These are phyloP conservation scores for Graphium colonna DNA, from an alignment of 2,888 invertebrate species.

Conservation along the genomic window DNA sequence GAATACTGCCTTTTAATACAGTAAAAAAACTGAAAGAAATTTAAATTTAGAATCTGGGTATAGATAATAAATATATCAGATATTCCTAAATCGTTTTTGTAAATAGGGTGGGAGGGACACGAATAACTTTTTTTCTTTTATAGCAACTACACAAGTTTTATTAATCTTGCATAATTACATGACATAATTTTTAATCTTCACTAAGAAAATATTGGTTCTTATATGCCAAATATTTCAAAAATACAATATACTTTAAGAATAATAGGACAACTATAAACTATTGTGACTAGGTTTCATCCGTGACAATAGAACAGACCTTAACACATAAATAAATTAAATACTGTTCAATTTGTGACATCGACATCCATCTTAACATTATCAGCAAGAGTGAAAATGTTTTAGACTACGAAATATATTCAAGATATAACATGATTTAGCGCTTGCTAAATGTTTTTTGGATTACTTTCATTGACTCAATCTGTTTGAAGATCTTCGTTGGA, in stretches of 20 bases:
- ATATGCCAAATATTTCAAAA: not conserved
- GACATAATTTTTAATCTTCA: conserved; percentile 1
- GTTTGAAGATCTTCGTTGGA: conserved; percentile 61
- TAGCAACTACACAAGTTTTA: not conserved
- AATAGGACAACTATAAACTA: conserved; percentile 12
- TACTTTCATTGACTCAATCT: conserved; percentile 33
- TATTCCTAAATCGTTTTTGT: no score
- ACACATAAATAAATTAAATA: not conserved
- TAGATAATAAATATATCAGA: no score
- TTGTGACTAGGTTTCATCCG: conserved; percentile 20
- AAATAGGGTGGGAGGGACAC: not conserved
- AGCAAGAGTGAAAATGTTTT: not conserved
- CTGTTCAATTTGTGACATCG: not conserved
- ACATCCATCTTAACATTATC: not conserved
- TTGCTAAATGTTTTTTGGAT: not conserved
- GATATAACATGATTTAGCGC: not conserved
- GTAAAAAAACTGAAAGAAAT: no score
- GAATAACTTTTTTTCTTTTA: not conserved
- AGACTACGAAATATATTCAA: conserved; percentile 1
- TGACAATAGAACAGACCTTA: conserved; percentile 9
- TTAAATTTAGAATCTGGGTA: no score
- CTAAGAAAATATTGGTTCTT: not conserved
- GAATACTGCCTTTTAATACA: no score
- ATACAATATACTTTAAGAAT: not conserved
- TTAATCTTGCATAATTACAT: not conserved